phyloP scores from a whole-genome alignment of 1,140 invertebrate species.

The Lepidurus arcticus region DNA sequence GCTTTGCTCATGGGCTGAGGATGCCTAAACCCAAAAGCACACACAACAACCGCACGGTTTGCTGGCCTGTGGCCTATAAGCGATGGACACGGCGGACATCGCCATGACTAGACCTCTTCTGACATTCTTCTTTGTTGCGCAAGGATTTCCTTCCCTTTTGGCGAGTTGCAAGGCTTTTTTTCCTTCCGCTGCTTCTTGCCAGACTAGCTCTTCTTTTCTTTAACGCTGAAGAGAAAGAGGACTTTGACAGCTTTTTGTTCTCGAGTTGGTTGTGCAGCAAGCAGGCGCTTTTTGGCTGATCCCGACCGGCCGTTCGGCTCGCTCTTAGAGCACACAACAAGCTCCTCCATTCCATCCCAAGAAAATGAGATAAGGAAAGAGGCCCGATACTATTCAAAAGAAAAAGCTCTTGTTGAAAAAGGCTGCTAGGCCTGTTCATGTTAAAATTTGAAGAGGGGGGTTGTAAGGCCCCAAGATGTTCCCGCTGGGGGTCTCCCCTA shows the following conservation, averaged over 20 bases:
- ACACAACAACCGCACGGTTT: background rate
- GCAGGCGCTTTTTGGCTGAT: background rate
- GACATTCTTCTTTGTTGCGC: conserved; percentile 5
- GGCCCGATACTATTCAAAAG: background rate
- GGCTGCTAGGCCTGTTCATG: background rate
- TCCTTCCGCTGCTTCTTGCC: background rate
- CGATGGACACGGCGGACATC: background rate
- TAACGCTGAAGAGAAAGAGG: background rate
- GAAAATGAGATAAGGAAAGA: background rate
- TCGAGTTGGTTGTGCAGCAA: background rate
- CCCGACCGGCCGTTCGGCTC: background rate
- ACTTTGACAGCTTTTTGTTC: conserved; percentile 9
- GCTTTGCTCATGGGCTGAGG: background rate
- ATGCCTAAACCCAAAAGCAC: background rate
- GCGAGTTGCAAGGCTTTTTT: background rate
- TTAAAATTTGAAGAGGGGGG: background rate
- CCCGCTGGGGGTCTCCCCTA: background rate
- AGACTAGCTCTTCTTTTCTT: background rate
- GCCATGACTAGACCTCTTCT: background rate
- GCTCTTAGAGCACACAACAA: background rate
- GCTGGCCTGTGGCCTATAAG: background rate
- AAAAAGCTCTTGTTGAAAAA: background rate
- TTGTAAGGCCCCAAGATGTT: background rate
- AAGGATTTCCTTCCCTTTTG: conserved; percentile 5
- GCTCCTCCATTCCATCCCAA: background rate